Evolutionary conservation across 2,113 vertebrate species (phyloP).

Genomic region (Smithornis capensis): DNA sequence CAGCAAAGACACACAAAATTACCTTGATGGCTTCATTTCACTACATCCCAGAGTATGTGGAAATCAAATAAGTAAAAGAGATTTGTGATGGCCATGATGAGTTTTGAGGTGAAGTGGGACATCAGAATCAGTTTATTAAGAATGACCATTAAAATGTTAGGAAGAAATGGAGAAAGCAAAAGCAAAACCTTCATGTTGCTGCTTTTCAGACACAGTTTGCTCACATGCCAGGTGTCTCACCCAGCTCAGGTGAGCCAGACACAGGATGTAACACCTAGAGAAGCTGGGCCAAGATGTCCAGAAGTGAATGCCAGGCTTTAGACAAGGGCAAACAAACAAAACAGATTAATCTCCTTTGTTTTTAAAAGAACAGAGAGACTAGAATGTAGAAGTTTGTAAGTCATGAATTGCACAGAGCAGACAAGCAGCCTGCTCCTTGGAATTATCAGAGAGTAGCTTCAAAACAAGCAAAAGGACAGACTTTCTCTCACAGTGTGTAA

Average conservation of each 20-base stretch:
- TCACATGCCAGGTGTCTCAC: not conserved
- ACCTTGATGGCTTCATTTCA: not conserved
- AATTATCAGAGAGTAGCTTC: not conserved
- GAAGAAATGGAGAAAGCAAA: not conserved
- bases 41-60: not conserved
- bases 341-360: not conserved
- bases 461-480: not conserved
- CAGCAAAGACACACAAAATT: not conserved
- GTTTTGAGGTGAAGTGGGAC: not conserved
- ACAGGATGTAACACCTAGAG: not conserved
- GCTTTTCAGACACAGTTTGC: not conserved
- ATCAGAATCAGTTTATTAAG: not conserved
- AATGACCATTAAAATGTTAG: not conserved
- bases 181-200: not conserved
- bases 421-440: not conserved
- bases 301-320: not conserved
- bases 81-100: not conserved
- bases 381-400: not conserved
- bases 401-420: not conserved
- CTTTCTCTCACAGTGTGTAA: not conserved
- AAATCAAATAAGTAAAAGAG: not conserved
- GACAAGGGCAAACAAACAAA: not conserved
- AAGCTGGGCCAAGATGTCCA: not conserved
- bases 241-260: not conserved
- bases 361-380: not conserved